A percentile compares a stretch with the other conserved stretches of the same genome.
Conservation (phyloP, 2,797 vertebrate genomes). For the Aphelocoma californica region DNA sequence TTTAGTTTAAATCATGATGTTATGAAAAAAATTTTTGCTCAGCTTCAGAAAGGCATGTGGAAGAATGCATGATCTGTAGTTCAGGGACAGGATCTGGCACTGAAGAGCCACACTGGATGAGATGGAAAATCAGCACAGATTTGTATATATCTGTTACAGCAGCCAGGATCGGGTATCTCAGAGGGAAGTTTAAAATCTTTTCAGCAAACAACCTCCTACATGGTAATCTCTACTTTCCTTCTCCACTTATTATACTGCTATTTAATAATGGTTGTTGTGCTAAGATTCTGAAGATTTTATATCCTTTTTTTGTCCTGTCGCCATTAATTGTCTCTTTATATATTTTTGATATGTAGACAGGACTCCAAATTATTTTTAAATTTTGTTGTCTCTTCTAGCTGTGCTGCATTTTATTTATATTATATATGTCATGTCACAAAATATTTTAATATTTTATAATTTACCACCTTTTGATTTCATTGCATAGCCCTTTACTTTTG, state of each 20-base stretch:
- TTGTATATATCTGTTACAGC: not conserved
- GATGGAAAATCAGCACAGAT: not conserved
- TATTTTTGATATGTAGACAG: not conserved
- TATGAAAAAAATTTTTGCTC: not conserved
- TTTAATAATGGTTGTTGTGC: not conserved
- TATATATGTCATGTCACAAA: not conserved
- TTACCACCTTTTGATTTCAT: not conserved
- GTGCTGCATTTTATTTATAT: not conserved
- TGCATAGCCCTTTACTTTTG: not conserved
- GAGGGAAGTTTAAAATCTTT: not conserved
- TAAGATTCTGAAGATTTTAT: not conserved
- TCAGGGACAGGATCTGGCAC: not conserved
- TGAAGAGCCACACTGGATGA: not conserved
- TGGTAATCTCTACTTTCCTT: not conserved
- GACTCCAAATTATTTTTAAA: not conserved
- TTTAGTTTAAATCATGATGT: not conserved
- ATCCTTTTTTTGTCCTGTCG: not conserved
- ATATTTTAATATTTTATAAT: not conserved
- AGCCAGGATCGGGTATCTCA: not conserved
- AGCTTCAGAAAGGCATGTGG: not conserved
- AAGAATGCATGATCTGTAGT: not conserved
- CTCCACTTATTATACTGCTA: not conserved
- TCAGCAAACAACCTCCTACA: not conserved
- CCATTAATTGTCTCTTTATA: not conserved
- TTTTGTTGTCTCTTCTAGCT: not conserved